These are phyloP conservation scores for Zosterops hypoxanthus DNA, from an alignment of 2,113 vertebrate genomes.

Conservation along the genomic window DNA sequence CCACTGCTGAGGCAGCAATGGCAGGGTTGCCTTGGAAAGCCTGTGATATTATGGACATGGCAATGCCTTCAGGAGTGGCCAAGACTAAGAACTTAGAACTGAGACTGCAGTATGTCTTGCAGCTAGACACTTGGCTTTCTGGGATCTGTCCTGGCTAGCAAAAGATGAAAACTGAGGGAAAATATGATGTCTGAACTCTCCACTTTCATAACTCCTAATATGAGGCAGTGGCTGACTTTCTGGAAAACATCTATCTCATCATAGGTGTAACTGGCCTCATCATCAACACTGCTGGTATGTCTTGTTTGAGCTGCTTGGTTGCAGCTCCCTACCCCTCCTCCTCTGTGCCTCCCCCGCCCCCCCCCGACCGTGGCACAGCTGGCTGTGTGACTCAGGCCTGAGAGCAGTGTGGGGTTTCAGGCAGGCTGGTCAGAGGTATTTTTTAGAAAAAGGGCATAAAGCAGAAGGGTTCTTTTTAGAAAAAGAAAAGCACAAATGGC, in stretches of 20 bases:
- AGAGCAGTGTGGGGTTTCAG: background rate
- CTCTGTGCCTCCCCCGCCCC: too few species aligned
- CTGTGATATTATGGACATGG: fast-evolving
- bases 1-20: fast-evolving
- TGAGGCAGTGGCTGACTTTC: background rate
- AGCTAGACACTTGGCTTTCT: background rate
- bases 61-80: background rate
- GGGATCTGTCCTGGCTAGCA: background rate
- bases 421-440: background rate
- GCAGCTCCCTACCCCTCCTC: background rate
- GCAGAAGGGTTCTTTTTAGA: background rate
- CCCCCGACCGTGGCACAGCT: background rate
- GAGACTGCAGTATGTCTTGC: background rate
- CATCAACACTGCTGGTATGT: background rate
- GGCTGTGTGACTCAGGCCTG: background rate
- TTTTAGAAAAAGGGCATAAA: background rate
- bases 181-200: background rate
- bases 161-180: background rate
- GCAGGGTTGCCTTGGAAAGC: background rate
- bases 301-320: background rate
- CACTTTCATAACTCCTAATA: background rate
- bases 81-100: background rate
- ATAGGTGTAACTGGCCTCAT: background rate
- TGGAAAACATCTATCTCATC: slow-evolving; percentile 54
- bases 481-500: fast-evolving